Percentiles rank a stretch among this genome's conserved stretches.
Conservation (phyloP, 1,140 invertebrate species). For the Drosophila nigromelanica region DNA sequence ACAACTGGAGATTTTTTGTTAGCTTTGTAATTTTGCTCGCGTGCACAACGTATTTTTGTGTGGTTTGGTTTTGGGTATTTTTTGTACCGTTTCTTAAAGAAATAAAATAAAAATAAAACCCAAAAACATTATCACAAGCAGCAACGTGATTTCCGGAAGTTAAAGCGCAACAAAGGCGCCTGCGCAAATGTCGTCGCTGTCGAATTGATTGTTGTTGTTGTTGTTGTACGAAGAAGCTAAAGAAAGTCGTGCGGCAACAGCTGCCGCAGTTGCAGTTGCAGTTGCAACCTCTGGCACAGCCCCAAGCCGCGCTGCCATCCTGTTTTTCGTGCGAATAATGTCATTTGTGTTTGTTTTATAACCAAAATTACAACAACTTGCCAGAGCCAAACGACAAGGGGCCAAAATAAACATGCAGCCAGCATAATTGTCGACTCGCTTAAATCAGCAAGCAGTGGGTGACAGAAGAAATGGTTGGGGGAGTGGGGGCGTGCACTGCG, state of each 20-base stretch:
- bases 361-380: constrained; percentile 73
- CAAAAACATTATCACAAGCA: constrained; percentile 63
- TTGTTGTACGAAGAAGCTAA: constrained; percentile 45
- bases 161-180: constrained; percentile 71
- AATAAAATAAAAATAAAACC: constrained; percentile 22
- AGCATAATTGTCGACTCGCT: constrained; percentile 49
- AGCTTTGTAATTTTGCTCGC: constrained; percentile 74
- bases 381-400: constrained; percentile 35
- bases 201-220: constrained; percentile 66
- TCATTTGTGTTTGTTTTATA: constrained; percentile 81
- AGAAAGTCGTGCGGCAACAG: constrained; percentile 76
- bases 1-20: constrained; percentile 68
- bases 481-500: background rate
- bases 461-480: background rate
- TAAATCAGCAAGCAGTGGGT: background rate
- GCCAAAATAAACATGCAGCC: constrained; percentile 43
- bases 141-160: constrained; percentile 80
- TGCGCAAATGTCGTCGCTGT: constrained; percentile 73
- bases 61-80: constrained; percentile 5
- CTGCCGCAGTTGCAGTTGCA: constrained; percentile 47
- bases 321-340: constrained; percentile 78
- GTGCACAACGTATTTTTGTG: constrained; percentile 60
- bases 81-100: constrained; percentile 37
- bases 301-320: constrained; percentile 52
- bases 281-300: constrained; percentile 27